Conservation (phyloP, 2,113 vertebrate genomes). For the Otis tarda region DNA sequence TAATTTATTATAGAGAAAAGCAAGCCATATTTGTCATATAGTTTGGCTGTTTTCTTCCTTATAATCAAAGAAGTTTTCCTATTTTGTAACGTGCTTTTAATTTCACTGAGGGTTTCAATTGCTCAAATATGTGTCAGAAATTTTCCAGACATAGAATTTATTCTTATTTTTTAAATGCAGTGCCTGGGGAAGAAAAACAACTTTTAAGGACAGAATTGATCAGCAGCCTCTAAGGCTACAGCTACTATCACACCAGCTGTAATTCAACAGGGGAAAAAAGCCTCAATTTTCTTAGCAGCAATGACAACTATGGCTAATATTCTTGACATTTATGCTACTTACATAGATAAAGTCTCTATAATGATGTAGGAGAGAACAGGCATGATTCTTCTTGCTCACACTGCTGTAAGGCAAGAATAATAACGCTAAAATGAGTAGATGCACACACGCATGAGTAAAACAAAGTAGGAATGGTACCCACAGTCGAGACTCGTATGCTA, state of each 20-base stretch:
- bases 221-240: constrained; percentile 23
- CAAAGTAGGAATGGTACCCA: background rate
- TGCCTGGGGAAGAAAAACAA: constrained; percentile 19
- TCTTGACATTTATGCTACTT: background rate
- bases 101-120: background rate
- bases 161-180: background rate
- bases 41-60: background rate
- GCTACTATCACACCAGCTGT: constrained; percentile 2
- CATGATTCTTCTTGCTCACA: background rate
- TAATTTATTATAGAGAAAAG: background rate
- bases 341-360: constrained; percentile 18
- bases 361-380: background rate
- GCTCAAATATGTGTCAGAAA: background rate
- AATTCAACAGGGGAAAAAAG: background rate
- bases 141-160: background rate
- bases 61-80: background rate
- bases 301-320: constrained; percentile 43
- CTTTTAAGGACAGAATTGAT: constrained; percentile 27
- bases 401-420: background rate
- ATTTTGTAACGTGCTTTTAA: background rate
- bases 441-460: background rate
- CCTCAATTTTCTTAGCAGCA: background rate
- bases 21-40: background rate
- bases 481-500: background rate
- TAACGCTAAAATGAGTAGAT: background rate